phyloP scores from a whole-genome alignment of 1,140 invertebrate genomes.

The Leguminivora glycinivorella region DNA sequence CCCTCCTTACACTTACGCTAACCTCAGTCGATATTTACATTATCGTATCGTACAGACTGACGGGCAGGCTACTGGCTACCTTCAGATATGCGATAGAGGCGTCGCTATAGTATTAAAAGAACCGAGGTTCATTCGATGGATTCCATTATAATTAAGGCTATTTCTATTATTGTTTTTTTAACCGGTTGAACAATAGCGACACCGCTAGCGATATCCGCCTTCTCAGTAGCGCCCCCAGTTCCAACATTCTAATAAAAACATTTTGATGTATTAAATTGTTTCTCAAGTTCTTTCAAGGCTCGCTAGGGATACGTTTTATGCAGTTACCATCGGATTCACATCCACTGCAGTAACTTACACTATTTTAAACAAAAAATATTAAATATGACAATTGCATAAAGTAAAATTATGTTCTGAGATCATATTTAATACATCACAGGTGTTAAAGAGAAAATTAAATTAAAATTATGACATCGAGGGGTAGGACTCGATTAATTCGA shows the following conservation, averaged over 20 bases:
- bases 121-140: not conserved
- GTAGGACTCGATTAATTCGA: constrained; percentile 17
- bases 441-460: constrained; percentile 70
- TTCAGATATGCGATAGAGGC: not conserved
- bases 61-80: not conserved
- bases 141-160: not conserved
- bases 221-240: constrained; percentile 1
- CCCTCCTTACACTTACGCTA: constrained; percentile 14
- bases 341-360: constrained; percentile 50
- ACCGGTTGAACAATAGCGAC: not conserved
- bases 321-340: constrained; percentile 35
- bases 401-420: constrained; percentile 78
- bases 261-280: constrained; percentile 76
- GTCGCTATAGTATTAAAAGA: not conserved
- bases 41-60: constrained; percentile 18
- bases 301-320: constrained; percentile 53
- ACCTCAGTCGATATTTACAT: constrained; percentile 23
- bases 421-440: constrained; percentile 80
- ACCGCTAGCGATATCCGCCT: constrained; percentile 17
- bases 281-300: constrained; percentile 51
- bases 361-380: constrained; percentile 69
- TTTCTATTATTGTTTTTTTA: not conserved
- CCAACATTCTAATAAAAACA: constrained; percentile 40
- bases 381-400: constrained; percentile 75
- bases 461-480: constrained; percentile 50